Conservation (phyloP, 23 tunicate genomes). For the Aplidium turbinatum region DNA sequence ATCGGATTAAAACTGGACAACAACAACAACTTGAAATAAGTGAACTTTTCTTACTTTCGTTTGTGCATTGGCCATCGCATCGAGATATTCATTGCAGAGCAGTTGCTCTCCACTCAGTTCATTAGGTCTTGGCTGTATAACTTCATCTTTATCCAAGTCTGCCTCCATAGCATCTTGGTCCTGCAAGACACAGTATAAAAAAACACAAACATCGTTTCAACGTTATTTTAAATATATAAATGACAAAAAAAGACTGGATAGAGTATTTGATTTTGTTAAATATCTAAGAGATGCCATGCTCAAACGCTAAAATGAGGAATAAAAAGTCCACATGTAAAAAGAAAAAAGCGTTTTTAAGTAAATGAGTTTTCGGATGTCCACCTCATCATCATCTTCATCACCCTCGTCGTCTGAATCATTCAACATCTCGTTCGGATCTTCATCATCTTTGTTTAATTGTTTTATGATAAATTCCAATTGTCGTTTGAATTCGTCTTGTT, state of each 20-base stretch:
- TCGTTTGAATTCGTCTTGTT: constrained; percentile 69
- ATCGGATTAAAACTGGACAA: no score
- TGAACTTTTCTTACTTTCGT: constrained; percentile 9
- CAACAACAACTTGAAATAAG: no score
- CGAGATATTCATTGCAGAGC: constrained; percentile 74
- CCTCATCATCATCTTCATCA: constrained; percentile 95
- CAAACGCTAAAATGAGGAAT: no score
- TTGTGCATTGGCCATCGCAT: constrained; percentile 53
- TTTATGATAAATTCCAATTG: constrained; percentile 94
- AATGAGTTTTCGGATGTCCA: neutral
- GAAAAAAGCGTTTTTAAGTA: no score
- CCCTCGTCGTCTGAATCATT: constrained; percentile 75
- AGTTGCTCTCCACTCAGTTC: constrained; percentile 84
- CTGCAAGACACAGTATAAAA: constrained; percentile 35
- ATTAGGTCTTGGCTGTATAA: constrained; percentile 54
- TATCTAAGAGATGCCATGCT: no score
- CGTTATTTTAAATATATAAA: neutral
- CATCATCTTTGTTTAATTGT: constrained; percentile 72
- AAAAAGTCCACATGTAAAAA: no score
- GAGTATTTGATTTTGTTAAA: no score
- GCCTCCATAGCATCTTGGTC: constrained; percentile 98
- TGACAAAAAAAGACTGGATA: no score
- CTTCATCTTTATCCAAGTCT: constrained; percentile 90
- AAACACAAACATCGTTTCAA: neutral
- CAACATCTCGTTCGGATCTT: constrained; percentile 26